Evolutionary conservation across 2,797 vertebrate species (phyloP).

Genomic region (Ctenochaetus hawaiiensis): DNA sequence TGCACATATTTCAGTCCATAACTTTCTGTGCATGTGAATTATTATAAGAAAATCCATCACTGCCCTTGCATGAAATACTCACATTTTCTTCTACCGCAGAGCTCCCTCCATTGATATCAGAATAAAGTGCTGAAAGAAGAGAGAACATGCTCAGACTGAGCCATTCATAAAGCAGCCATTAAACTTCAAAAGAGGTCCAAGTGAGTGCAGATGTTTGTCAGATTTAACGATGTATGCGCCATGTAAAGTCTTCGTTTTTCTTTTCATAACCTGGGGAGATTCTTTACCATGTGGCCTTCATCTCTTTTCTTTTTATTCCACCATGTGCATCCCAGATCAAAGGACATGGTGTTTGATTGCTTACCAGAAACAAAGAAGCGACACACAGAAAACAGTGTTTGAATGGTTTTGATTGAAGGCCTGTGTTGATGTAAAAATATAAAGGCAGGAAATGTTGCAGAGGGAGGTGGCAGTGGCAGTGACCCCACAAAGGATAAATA

Average conservation of each 20-base stretch:
- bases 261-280: constrained; percentile 57
- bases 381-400: constrained; percentile 38
- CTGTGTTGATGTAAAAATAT: constrained; percentile 29
- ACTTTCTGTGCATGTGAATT: background rate
- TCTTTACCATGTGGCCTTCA: constrained; percentile 38
- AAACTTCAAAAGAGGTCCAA: constrained; percentile 60
- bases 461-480: constrained; percentile 22
- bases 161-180: constrained; percentile 20
- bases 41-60: background rate
- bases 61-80: constrained; percentile 56
- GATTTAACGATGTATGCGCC: constrained; percentile 44
- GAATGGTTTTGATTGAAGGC: constrained; percentile 42
- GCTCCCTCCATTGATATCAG: constrained; percentile 54
- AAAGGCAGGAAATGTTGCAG: constrained; percentile 31
- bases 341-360: constrained; percentile 32
- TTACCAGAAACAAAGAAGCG: constrained; percentile 44
- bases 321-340: constrained; percentile 64
- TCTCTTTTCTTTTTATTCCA: constrained; percentile 44
- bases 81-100: constrained; percentile 66
- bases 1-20: background rate
- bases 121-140: constrained; percentile 63
- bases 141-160: constrained; percentile 25
- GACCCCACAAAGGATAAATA: constrained; percentile 16
- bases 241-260: constrained; percentile 40
- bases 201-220: constrained; percentile 48